A percentile compares a stretch with the other conserved stretches of the same genome.
Conservation (phyloP, 2,888 invertebrate genomes). For the Rhimphoctona megacephalus region DNA sequence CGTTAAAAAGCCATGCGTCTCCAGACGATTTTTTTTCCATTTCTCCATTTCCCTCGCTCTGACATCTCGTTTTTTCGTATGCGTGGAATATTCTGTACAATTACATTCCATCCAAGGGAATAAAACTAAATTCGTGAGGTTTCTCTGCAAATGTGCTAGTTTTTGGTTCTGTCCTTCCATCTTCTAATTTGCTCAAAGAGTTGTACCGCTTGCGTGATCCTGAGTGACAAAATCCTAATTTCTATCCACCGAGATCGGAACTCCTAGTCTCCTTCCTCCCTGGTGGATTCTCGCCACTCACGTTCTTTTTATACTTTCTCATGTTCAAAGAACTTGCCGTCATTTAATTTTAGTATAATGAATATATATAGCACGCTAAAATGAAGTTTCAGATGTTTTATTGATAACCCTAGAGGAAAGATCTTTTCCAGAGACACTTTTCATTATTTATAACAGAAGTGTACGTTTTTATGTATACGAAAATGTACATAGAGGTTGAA, state of each 20-base stretch:
- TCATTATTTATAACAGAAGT: slow-evolving; percentile 60
- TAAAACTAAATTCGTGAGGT: slow-evolving; percentile 41
- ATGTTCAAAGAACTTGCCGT: slow-evolving; percentile 54
- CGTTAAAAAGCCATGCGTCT: slow-evolving; percentile 82
- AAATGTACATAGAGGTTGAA: slow-evolving; percentile 25
- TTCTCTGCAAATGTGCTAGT: slow-evolving; percentile 32
- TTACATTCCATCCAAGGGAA: not conserved
- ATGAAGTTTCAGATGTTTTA: slow-evolving; percentile 48
- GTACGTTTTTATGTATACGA: slow-evolving; percentile 25
- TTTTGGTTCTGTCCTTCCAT: slow-evolving; percentile 55
- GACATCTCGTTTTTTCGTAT: slow-evolving; percentile 34
- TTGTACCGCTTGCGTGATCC: slow-evolving; percentile 53
- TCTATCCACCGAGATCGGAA: slow-evolving; percentile 27
- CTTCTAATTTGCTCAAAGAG: slow-evolving; percentile 79
- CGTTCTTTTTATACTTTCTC: slow-evolving; percentile 19
- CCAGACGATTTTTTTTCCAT: slow-evolving; percentile 50
- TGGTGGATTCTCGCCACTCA: slow-evolving; percentile 34
- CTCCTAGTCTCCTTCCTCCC: slow-evolving; percentile 17
- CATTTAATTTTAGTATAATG: slow-evolving; percentile 50
- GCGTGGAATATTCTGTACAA: not conserved
- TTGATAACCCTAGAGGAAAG: slow-evolving; percentile 42
- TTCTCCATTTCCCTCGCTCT: slow-evolving; percentile 34
- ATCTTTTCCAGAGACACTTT: slow-evolving; percentile 59
- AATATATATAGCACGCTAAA: slow-evolving; percentile 33
- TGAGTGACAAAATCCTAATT: slow-evolving; percentile 64